Conservation (phyloP, 2,888 invertebrate species). For the Tuta absoluta region DNA sequence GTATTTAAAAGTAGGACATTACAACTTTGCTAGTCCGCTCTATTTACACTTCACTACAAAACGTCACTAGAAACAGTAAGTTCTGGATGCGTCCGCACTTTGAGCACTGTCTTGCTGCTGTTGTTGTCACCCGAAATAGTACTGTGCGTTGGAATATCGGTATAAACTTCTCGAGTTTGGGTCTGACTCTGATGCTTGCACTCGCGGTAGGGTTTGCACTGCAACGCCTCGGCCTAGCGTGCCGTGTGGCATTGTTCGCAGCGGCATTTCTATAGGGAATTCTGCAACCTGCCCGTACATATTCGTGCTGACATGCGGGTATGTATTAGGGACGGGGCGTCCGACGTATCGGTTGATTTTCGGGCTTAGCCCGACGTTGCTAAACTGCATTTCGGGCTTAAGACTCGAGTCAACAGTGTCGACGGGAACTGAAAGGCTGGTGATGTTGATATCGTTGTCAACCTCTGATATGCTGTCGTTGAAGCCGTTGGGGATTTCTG, state of each 20-base stretch:
- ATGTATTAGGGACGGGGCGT: conserved; percentile 74
- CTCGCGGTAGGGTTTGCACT: conserved; percentile 72
- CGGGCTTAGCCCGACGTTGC: conserved; percentile 70
- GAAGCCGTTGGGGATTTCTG: conserved; percentile 90
- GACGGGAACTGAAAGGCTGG: conserved; percentile 84
- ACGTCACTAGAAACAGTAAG: conserved; percentile 79
- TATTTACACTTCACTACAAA: conserved; percentile 69
- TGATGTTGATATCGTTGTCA: conserved; percentile 89
- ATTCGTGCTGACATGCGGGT: conserved; percentile 75
- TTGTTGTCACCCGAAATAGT: conserved; percentile 90
- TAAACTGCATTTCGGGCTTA: conserved; percentile 74
- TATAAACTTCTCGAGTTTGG: conserved; percentile 83
- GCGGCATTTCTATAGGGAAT: conserved; percentile 79
- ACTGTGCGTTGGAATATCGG: conserved; percentile 84
- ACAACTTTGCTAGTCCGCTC: conserved; percentile 56
- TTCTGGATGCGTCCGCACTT: conserved; percentile 78
- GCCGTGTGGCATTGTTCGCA: conserved; percentile 74
- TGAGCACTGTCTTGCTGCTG: conserved; percentile 63
- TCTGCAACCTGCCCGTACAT: conserved; percentile 79
- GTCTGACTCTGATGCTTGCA: conserved; percentile 76
- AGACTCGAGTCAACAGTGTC: conserved; percentile 74
- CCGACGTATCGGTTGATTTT: conserved; percentile 77
- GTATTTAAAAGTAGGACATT: conserved; percentile 77
- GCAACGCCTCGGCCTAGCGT: conserved; percentile 73
- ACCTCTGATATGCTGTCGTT: conserved; percentile 93